These are phyloP conservation scores for Therioaphis trifolii DNA, from an alignment of 2,888 invertebrate species.

Conservation along the genomic window DNA sequence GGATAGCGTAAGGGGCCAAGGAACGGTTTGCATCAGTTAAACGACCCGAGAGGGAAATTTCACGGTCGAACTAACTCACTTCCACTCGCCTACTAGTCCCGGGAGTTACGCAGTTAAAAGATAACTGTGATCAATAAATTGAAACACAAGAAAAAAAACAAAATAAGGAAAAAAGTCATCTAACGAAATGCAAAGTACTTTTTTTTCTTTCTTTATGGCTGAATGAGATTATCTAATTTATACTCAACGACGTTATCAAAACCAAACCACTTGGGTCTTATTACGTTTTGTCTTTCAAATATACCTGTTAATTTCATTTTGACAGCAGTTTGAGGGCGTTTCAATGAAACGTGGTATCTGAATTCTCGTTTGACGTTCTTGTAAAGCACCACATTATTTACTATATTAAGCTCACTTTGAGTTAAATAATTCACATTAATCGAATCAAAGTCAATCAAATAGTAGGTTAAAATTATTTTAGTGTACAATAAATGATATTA, in stretches of 20 bases:
- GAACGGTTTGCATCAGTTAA: slow-evolving; percentile 59
- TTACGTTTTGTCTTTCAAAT: slow-evolving; percentile 1
- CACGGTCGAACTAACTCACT: slow-evolving; percentile 54
- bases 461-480: not conserved
- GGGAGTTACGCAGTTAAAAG: slow-evolving; percentile 53
- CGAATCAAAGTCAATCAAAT: not conserved
- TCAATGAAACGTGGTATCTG: not conserved
- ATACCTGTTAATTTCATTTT: slow-evolving; percentile 52
- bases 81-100: slow-evolving; percentile 13
- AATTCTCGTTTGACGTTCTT: not conserved
- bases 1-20: slow-evolving; percentile 28
- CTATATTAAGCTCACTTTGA: not conserved
- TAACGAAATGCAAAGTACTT: slow-evolving; percentile 48
- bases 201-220: slow-evolving; percentile 27
- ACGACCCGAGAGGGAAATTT: slow-evolving; percentile 63
- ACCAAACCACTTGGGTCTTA: slow-evolving; percentile 47
- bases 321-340: slow-evolving; percentile 11
- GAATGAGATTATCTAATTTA: slow-evolving; percentile 51
- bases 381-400: not conserved
- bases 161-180: slow-evolving; percentile 35
- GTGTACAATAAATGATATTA: not conserved
- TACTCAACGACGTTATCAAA: slow-evolving; percentile 50
- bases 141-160: slow-evolving; percentile 31
- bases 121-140: slow-evolving; percentile 62
- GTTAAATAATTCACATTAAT: not conserved